A percentile compares a stretch with the other conserved stretches of the same genome.
Evolutionary conservation across 2,113 vertebrate genomes (phyloP).

Genomic region (Rana temporaria): DNA sequence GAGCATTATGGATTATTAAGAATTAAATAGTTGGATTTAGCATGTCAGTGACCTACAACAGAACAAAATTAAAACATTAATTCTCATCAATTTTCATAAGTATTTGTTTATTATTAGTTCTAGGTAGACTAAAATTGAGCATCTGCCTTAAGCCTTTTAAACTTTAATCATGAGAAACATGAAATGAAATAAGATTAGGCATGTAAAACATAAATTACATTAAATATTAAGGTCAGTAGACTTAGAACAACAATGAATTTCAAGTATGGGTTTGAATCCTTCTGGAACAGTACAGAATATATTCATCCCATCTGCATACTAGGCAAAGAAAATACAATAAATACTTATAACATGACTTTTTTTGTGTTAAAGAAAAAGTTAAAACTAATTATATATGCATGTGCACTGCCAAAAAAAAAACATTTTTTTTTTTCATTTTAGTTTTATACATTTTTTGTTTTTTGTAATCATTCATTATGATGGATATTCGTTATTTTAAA

Average conservation of each 20-base stretch:
- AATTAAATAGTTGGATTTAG: constrained; percentile 1
- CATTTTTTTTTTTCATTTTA: too few relatives aligned
- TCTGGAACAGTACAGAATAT: background rate
- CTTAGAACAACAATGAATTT: constrained; percentile 31
- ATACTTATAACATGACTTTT: too few relatives aligned
- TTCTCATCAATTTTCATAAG: constrained; percentile 25
- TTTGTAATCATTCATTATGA: too few relatives aligned
- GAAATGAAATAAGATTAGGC: constrained; percentile 34
- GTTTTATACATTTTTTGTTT: too few relatives aligned
- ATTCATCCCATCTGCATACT: background rate
- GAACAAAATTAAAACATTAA: constrained; percentile 42
- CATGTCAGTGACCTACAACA: background rate
- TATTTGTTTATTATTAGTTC: constrained; percentile 29
- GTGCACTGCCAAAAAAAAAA: too few relatives aligned
- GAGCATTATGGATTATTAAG: background rate
- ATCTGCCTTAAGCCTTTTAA: constrained; percentile 51
- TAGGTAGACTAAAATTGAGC: constrained; percentile 39
- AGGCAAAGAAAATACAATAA: background rate
- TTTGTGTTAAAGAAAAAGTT: too few relatives aligned
- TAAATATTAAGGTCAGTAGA: constrained; percentile 46
- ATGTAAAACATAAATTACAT: constrained; percentile 42
- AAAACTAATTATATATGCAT: too few relatives aligned
- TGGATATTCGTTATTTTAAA: too few relatives aligned
- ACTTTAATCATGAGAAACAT: constrained; percentile 49
- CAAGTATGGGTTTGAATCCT: background rate